phyloP scores from a whole-genome alignment of 2,888 invertebrate genomes.

The Brenthis ino region DNA sequence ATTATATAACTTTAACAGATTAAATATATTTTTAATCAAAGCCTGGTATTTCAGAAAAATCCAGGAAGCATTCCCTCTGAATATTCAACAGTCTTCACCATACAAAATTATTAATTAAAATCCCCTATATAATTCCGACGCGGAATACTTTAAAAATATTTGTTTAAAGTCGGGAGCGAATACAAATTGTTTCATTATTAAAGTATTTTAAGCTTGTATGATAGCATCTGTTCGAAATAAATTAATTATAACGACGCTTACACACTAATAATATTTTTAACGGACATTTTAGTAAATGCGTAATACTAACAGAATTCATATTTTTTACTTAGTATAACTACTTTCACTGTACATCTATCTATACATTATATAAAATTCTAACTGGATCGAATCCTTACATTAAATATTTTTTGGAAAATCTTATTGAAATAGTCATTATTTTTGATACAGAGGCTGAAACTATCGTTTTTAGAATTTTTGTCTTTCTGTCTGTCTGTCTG shows the following conservation, averaged over 20 bases:
- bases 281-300: conserved; percentile 21
- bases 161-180: conserved; percentile 51
- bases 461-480: too few species aligned
- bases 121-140: conserved; percentile 48
- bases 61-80: conserved; percentile 44
- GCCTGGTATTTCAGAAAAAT: conserved; percentile 44
- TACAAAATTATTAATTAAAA: conserved; percentile 65
- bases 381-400: too few species aligned
- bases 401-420: too few species aligned
- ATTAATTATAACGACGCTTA: conserved; percentile 68
- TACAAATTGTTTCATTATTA: conserved; percentile 69
- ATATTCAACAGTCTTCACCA: conserved; percentile 25
- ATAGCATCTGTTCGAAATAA: conserved; percentile 67
- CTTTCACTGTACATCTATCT: too few species aligned
- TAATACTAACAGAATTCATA: conserved; percentile 17
- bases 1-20: not conserved
- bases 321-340: too few species aligned
- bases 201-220: conserved; percentile 60
- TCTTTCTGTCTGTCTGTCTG: too few species aligned
- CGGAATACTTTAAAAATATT: conserved; percentile 56
- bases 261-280: conserved; percentile 51
- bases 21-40: conserved; percentile 34
- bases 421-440: too few species aligned
- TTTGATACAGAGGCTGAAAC: too few species aligned
- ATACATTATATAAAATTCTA: too few species aligned